Percentiles rank a stretch among this genome's conserved stretches.
These are phyloP conservation scores for Stegophylla sp. DNA, from an alignment of 2,888 invertebrate genomes.

Conservation along the genomic window DNA sequence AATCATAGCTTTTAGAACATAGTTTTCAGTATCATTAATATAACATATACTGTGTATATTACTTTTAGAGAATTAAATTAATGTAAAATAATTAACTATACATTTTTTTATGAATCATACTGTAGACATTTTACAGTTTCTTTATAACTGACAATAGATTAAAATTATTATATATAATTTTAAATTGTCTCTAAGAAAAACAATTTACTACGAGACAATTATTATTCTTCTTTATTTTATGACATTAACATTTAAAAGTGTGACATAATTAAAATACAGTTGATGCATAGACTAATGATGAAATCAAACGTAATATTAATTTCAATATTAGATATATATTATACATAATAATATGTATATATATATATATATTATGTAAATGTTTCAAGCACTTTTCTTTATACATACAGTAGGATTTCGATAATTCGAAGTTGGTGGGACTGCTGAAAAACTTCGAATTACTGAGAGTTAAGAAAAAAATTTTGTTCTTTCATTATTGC, in stretches of 20 bases:
- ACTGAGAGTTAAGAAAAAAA: too few relatives aligned
- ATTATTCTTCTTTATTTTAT: too few relatives aligned
- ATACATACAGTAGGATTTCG: too few relatives aligned
- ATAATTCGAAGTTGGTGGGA: too few relatives aligned
- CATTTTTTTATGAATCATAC: background rate
- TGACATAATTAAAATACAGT: background rate
- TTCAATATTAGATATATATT: background rate
- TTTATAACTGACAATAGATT: background rate
- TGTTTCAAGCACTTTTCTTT: too few relatives aligned
- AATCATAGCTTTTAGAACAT: too few relatives aligned
- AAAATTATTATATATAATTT: background rate
- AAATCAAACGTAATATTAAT: background rate
- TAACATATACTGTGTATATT: too few relatives aligned
- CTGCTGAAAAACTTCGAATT: too few relatives aligned
- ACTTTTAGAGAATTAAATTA: background rate
- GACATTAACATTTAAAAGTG: background rate
- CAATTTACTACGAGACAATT: background rate
- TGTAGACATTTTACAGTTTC: background rate
- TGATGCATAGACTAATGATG: background rate
- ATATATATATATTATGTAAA: too few relatives aligned
- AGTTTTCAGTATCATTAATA: too few relatives aligned
- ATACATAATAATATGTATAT: too few relatives aligned
- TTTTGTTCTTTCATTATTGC: too few relatives aligned
- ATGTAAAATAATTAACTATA: background rate
- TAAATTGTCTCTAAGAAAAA: background rate